phyloP scores from a whole-genome alignment of 1,140 invertebrate genomes.

The Orchesella cincta region DNA sequence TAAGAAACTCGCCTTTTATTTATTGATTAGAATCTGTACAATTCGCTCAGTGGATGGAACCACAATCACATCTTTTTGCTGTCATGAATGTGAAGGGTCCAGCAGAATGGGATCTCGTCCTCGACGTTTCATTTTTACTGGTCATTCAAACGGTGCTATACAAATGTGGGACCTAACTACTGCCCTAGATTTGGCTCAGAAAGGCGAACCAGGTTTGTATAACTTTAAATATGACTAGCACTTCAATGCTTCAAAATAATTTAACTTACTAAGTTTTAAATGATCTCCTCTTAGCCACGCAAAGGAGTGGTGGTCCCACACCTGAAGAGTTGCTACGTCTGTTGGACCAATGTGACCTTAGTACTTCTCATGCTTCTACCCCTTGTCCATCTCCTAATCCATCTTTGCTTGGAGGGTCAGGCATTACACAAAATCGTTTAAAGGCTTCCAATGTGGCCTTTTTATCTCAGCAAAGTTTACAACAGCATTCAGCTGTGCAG shows the following conservation, averaged over 20 bases:
- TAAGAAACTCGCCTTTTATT: constrained; percentile 27
- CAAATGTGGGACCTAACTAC: constrained; percentile 99
- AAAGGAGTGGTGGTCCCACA: constrained; percentile 78
- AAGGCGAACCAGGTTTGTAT: constrained; percentile 65
- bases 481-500: background rate
- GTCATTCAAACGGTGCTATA: constrained; percentile 89
- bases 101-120: constrained; percentile 87
- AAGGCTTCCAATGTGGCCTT: constrained; percentile 74
- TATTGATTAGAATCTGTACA: constrained; percentile 86
- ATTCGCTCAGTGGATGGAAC: constrained; percentile 92
- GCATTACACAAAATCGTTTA: constrained; percentile 64
- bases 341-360: constrained; percentile 90
- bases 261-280: too few relatives aligned
- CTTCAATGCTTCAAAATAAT: background rate
- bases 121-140: constrained; percentile 88
- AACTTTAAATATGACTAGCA: too few relatives aligned
- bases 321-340: constrained; percentile 84
- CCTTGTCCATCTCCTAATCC: constrained; percentile 82
- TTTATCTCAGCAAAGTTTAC: constrained; percentile 66
- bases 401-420: constrained; percentile 57
- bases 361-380: constrained; percentile 77
- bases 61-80: constrained; percentile 92
- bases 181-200: constrained; percentile 78
- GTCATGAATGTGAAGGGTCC: constrained; percentile 95
- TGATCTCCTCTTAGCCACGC: constrained; percentile 54